Base-by-base conservation (phyloP, 2,113 vertebrate genomes). In the Peromyscus polionotus region DNA sequence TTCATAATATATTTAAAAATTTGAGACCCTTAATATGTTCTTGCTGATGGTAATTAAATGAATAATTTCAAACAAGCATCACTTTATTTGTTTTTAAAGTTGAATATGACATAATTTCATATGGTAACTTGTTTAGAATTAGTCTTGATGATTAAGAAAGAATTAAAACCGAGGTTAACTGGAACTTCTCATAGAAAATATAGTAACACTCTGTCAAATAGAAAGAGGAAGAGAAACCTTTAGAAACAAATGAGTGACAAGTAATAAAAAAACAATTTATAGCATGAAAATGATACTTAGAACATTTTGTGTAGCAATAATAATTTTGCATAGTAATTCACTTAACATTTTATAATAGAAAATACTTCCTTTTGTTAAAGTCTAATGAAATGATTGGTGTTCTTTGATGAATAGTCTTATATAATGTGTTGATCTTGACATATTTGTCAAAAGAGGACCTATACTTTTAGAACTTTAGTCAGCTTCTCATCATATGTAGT, bases 111-210 rank as follows among this genome's bases (percentile, higher is more conserved):
- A 98, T 96, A 97, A 98, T 98, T 98, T 93, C 31, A 90, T 95
- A 51, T 51, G 72, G 94, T 97, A 96, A 81, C 94, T 68, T 94
- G 7, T 73, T 96, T 10, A 92, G 89, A 98, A 95, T 80, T 98
- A 97, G 97, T 98, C 98, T 96, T 96, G 22, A 94, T 92, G 97
- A 98, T 98, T 98, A 98, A 90, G 79, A 68, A 97, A 92, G 70
- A 26, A 83, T 59, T 61, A 26, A 83, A 59, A 26, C 3, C 26
- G 22, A 39, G 11, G 22, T 61, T 39, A 61, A 4, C 12, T 61
- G 5, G 12, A 61, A 83, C 20, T 94, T 96, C 93, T 94, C 93
- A 95, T 92, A 94, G 91, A 81, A 36, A 61, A 90, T 12, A 59
- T 6, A 54, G 83, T 96, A 51, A 96, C 88, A 54, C 13, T 81